Conservation (phyloP, 2,888 invertebrate species). For the Listrodromus nycthemerus region DNA sequence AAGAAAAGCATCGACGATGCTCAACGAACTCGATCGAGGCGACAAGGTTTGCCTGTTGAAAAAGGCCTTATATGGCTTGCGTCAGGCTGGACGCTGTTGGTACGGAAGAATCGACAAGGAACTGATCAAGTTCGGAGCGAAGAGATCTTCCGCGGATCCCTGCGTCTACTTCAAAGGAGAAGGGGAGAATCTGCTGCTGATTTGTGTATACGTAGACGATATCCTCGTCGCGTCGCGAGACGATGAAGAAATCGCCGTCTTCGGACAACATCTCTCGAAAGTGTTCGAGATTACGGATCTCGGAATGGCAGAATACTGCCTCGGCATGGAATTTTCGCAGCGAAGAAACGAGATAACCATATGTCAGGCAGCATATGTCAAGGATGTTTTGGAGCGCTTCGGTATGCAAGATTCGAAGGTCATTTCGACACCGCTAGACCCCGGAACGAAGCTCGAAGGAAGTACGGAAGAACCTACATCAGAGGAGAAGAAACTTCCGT, state of each 20-base stretch:
- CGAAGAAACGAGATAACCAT: not conserved
- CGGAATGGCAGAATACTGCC: constrained; percentile 9
- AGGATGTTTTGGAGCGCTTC: constrained; percentile 10
- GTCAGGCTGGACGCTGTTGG: too few relatives aligned
- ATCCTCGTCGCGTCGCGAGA: constrained; percentile 22
- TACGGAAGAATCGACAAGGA: too few relatives aligned
- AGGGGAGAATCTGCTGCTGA: constrained; percentile 9
- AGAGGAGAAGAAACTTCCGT: constrained; percentile 22
- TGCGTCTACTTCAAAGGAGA: constrained; percentile 19
- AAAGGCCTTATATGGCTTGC: too few relatives aligned
- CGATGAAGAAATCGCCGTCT: constrained; percentile 30
- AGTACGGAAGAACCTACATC: not conserved
- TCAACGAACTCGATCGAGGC: too few relatives aligned
- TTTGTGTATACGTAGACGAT: constrained; percentile 27
- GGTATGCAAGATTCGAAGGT: constrained; percentile 38
- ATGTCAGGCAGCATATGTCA: constrained; percentile 19
- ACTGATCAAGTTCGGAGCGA: too few relatives aligned
- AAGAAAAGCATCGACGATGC: too few relatives aligned
- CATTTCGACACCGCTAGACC: constrained; percentile 30
- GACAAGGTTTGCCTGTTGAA: too few relatives aligned
- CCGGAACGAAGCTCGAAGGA: not conserved
- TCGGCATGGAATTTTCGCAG: constrained; percentile 35
- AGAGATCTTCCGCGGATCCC: too few relatives aligned
- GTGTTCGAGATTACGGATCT: constrained; percentile 22
- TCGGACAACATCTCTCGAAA: constrained; percentile 51